Conservation (phyloP, 2,113 vertebrate species). For the Dicerorhinus sumatrensis region DNA sequence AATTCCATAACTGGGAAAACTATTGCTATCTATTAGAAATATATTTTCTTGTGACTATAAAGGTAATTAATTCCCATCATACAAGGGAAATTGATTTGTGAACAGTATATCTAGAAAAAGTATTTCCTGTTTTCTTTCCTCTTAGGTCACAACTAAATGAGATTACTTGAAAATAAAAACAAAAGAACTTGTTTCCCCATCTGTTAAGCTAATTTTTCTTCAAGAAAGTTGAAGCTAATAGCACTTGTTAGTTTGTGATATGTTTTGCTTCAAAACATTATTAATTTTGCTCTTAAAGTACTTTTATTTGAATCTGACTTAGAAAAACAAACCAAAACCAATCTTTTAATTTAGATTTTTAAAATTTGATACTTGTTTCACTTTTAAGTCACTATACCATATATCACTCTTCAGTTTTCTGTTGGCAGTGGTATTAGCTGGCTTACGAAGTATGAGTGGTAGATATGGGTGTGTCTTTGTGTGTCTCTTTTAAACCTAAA, state of each 20-base stretch:
- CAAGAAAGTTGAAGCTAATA: constrained; percentile 76
- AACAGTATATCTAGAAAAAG: constrained; percentile 47
- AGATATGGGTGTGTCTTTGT: background rate
- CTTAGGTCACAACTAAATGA: constrained; percentile 76
- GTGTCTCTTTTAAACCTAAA: background rate
- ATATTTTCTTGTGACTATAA: background rate
- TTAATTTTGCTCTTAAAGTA: constrained; percentile 69
- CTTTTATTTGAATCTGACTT: constrained; percentile 74
- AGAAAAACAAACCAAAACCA: background rate
- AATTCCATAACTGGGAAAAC: background rate
- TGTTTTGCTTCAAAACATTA: constrained; percentile 76
- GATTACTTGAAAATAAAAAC: constrained; percentile 77
- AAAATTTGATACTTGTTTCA: background rate
- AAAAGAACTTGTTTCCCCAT: constrained; percentile 71
- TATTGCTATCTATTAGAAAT: background rate
- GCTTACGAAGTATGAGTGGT: background rate
- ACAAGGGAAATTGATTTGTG: constrained; percentile 21
- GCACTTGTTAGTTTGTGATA: constrained; percentile 71
- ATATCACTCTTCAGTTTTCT: no score
- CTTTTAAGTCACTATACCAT: background rate
- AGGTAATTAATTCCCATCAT: constrained; percentile 9
- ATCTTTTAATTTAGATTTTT: background rate
- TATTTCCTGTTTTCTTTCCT: constrained; percentile 81
- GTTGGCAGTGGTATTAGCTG: background rate
- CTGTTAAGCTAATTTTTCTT: constrained; percentile 81